Base-by-base conservation (phyloP, 2,797 vertebrate species). In the Coregonus ussuriensis region DNA sequence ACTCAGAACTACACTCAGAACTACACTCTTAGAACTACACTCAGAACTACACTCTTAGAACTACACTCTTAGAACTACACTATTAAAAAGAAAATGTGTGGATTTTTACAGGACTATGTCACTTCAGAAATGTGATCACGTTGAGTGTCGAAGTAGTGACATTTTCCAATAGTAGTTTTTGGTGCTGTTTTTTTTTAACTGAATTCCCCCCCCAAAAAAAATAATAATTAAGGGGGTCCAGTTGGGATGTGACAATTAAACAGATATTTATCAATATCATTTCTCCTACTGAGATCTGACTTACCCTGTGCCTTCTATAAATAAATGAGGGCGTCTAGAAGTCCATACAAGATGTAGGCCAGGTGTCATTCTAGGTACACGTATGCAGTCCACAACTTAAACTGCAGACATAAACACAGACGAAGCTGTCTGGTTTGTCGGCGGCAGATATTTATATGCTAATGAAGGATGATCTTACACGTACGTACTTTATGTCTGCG, bases 401-500 rank as follows among this genome's bases (percentile, higher is more conserved):
- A 67, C 69, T 25, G 56, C 71, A 52, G 69, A 21, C 65, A 69
- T 75, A 62, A 72, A 47, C 51, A 63, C 68, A 52, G 69, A 56
- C 13, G 31, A 73, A 74, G 13, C n/a, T 62, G 59, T 62, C 72
- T 14, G 37, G 72, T 16, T 62, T 16, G 13, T 3, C 18, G 14
- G 35, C 14, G n/a, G 31, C 76, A 51, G 66, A 66, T 15, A 73
- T 69, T 74, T 78, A 77, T 75, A 77, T 37, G 56, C 14, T 54
- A 74, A 67, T 71, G 75, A 72, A 41, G 15, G 75, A 80, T 63
- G 18, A 66, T 56, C 29, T 56, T 47, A 33, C 37, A 13, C 73
- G 29, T 71, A 69, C 59, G 29, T 71, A 69, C 59, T 82, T 79
- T 74, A 77, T 77, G 75, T 47, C 75, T 72, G 63, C 68, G 74